Evolutionary conservation across 2,888 invertebrate genomes (phyloP).

Genomic region (Thereva unica): DNA sequence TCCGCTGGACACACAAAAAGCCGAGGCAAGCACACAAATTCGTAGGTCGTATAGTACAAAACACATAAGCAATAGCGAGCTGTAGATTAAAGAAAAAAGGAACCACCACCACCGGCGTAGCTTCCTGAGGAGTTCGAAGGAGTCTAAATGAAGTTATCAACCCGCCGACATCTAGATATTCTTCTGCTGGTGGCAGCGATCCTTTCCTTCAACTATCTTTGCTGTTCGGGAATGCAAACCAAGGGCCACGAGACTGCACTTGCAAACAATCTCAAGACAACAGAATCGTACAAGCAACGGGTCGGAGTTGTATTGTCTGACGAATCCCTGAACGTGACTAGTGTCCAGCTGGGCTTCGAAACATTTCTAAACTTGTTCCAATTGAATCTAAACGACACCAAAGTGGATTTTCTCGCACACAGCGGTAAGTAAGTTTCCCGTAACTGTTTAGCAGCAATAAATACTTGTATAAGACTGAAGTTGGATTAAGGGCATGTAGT

Average conservation of each 20-base stretch:
- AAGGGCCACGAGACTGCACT: not conserved
- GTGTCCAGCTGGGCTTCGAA: constrained; percentile 54
- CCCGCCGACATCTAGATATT: constrained; percentile 57
- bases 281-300: constrained; percentile 4
- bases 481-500: too few relatives aligned
- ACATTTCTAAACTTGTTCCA: constrained; percentile 55
- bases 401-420: constrained; percentile 54
- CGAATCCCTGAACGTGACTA: constrained; percentile 44
- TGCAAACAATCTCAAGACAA: not conserved
- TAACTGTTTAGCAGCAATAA: not conserved
- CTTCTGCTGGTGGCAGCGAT: constrained; percentile 59
- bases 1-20: too few relatives aligned
- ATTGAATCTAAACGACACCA: constrained; percentile 49
- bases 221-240: constrained; percentile 11
- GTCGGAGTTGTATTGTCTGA: constrained; percentile 35
- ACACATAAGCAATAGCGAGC: too few relatives aligned
- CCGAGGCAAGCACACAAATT: too few relatives aligned
- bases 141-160: constrained; percentile 58
- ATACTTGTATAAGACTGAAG: not conserved
- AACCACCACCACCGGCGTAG: constrained; percentile 20
- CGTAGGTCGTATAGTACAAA: too few relatives aligned
- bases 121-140: constrained; percentile 30
- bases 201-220: constrained; percentile 46
- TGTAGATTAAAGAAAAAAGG: not conserved
- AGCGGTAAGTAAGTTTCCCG: constrained; percentile 51